phyloP scores from a whole-genome alignment of 1,140 invertebrate species.

The Xylocopa sonorina region DNA sequence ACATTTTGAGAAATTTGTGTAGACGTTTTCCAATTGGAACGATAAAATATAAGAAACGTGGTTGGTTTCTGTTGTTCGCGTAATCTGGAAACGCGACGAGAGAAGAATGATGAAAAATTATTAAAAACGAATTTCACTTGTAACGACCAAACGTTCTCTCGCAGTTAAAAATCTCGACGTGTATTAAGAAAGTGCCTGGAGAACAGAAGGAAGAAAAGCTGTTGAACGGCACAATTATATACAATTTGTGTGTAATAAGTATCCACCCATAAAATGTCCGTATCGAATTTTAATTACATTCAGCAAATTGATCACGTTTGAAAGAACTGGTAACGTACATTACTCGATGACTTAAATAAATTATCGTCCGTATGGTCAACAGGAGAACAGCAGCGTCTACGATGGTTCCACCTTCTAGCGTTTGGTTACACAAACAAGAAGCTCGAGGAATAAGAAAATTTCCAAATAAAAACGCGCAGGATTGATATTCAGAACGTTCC shows the following conservation, averaged over 20 bases:
- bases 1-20: too few relatives aligned
- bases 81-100: conserved; percentile 19
- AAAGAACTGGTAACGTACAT: neutral
- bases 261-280: neutral
- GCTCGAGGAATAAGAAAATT: neutral
- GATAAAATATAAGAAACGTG: too few relatives aligned
- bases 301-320: neutral
- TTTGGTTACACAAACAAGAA: conserved; percentile 9
- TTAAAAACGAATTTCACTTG: conserved; percentile 3
- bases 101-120: neutral
- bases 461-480: conserved; percentile 29
- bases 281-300: neutral
- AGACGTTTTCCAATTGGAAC: neutral
- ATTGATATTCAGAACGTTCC: conserved; percentile 9
- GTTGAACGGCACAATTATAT: neutral
- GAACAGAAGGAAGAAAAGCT: conserved; percentile 7
- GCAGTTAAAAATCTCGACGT: conserved; percentile 1
- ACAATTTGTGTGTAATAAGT: neutral
- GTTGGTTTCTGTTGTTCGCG: neutral
- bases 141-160: neutral
- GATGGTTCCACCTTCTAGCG: neutral
- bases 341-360: neutral
- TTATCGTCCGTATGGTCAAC: neutral
- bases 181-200: conserved; percentile 13
- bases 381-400: neutral